Percentiles rank a stretch among this genome's conserved stretches.
Evolutionary conservation across 1,140 invertebrate species (phyloP).

Genomic region (Paralvinella palmiformis): DNA sequence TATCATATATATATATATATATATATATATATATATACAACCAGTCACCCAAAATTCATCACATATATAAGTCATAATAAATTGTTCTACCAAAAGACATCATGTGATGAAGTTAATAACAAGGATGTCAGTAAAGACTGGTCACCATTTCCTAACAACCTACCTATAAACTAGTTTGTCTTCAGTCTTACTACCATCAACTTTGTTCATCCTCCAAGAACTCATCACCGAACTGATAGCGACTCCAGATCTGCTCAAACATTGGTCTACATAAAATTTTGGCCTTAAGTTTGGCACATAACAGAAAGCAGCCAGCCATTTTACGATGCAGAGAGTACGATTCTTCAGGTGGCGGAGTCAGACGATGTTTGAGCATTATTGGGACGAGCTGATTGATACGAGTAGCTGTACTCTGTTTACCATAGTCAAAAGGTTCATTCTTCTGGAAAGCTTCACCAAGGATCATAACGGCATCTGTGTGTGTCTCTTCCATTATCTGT

Average conservation of each 20-base stretch:
- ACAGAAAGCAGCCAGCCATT: constrained; percentile 90
- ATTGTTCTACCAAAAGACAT: no score
- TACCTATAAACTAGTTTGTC: no score
- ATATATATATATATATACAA: no score
- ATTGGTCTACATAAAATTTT: constrained; percentile 78
- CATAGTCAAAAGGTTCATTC: constrained; percentile 79
- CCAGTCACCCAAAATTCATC: no score
- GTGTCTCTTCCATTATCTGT: constrained; percentile 86
- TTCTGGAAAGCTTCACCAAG: constrained; percentile 84
- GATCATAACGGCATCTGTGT: constrained; percentile 92
- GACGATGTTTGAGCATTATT: constrained; percentile 85
- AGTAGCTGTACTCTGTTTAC: constrained; percentile 69
- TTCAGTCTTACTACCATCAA: no score
- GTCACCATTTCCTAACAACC: no score
- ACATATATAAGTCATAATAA: no score
- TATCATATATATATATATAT: no score
- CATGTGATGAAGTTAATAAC: no score
- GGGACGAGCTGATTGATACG: constrained; percentile 83
- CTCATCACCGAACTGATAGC: no score
- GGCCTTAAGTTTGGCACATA: constrained; percentile 85
- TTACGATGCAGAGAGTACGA: constrained; percentile 98
- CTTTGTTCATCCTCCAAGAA: no score
- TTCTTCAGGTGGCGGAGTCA: constrained; percentile 96
- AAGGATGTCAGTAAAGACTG: no score
- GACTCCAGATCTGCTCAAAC: constrained; percentile 62